Base-by-base conservation (phyloP, 2,113 vertebrate species). In the Uropsilus gracilis region DNA sequence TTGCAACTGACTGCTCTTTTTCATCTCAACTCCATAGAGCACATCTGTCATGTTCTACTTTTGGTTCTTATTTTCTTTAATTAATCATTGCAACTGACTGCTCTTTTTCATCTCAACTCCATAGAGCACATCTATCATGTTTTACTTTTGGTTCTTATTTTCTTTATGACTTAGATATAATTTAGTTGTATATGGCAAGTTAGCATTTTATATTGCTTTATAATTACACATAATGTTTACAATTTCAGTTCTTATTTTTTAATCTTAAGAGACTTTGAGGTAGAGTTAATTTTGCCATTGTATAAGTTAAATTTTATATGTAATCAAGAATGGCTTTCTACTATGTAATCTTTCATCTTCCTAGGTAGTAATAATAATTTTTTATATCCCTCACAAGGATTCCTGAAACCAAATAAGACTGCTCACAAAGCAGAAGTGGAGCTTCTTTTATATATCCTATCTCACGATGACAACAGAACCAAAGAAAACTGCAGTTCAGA, bases 361-460 rank as follows among this genome's bases (percentile, higher is more conserved):
- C n/a, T 59, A 57, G 16, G 59, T 12, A 83, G 42, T 85, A 46
- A 86, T 57, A 82, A 12, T 76, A 55, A 78, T 18, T 77, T 69
- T 39, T 69, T 85, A 88, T 13, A 86, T 75, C 53, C 64, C 57
- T 91, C 63, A 95, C 84, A 69, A 85, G 26, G 75, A 37, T n/a
- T 76, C 28, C 68, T 78, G 20, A 85, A 89, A 81, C 78, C 72
- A 32, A 93, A 50, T 84, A 84, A 76, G 73, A 50, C 18, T 16
- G 34, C 85, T 84, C 71, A 50, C 42, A 63, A 64, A 86, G 50
- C 63, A 90, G 55, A 88, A 59, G 61, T 73, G 39, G 32, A 12
- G 28, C 76, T 81, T 77, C 57, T 68, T 22, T 71, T 30, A 85
- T 71, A 64, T 24, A 32, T 37, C 83, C 24, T 68, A 66, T 37